phyloP scores from a whole-genome alignment of 2,113 vertebrate genomes.

The Rhea americana region DNA sequence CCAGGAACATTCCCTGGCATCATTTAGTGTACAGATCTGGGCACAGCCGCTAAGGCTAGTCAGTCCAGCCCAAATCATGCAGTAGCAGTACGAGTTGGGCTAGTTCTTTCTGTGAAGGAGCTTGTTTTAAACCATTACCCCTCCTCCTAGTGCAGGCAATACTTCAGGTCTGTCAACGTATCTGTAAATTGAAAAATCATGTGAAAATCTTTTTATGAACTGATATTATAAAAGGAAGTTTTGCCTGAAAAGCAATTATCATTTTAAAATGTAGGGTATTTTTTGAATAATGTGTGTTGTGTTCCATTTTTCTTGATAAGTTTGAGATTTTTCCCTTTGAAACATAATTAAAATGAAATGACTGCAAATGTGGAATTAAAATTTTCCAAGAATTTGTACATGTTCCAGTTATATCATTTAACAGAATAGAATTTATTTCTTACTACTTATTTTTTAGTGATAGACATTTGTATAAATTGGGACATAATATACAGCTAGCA shows the following conservation, averaged over 20 bases:
- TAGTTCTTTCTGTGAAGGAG: neutral
- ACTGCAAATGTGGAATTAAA: neutral
- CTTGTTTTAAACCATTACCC: neutral
- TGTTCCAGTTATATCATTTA: accelerated
- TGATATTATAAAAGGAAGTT: neutral
- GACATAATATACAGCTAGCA: neutral
- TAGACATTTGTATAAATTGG: neutral
- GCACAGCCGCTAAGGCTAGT: neutral
- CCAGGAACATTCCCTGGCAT: neutral
- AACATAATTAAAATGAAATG: neutral
- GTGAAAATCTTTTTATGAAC: neutral
- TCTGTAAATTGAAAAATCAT: neutral
- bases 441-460: accelerated
- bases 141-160: too few species aligned
- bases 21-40: neutral
- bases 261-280: neutral
- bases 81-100: neutral
- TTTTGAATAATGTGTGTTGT: accelerated
- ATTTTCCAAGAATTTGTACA: neutral
- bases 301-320: neutral
- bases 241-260: neutral
- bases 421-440: neutral
- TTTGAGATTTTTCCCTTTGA: neutral
- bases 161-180: neutral
- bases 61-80: neutral